Evolutionary conservation across 2,797 vertebrate genomes (phyloP), one percentile per base, ranked within the genome.

Genomic region (Notoglanidium macrostoma): DNA sequence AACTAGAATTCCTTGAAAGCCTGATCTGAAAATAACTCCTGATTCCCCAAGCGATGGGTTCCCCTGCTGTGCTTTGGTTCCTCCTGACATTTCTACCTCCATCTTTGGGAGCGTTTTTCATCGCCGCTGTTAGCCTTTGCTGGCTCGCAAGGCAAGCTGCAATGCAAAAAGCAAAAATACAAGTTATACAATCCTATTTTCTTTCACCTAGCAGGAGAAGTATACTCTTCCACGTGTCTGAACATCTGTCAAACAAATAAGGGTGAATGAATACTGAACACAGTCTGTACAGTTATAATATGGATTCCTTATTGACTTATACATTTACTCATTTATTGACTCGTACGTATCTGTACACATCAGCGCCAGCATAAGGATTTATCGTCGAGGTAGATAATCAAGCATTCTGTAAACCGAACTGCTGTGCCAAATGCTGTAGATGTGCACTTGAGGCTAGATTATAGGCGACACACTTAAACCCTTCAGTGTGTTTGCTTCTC

Each of bases 371-470:
- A 21, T 29, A 80, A 59, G 32, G 78, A 80, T 61, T 61, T 46
- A 17, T 61, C 15, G 57, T 44, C 40, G 12, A 44, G 23, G 78
- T 23, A 80, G 35, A 44, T 46, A 67, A 67, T 83, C 55, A 80
- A 26, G 57, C 57, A n/a, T 12, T 80, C 35, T 46, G 35, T 59
- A 57, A 80, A 44, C 32, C 11, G 14, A 59, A 26, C 32, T 23
- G 0, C 35, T 6, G 17, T 19, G 46, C 61, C 46, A 76, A 61
- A 63, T 61, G 55, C 26, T 3, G 54, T 21, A 49, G 67, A 82
- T 35, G 74, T 46, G 35, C 59, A 81, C 70, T 82, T 76, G 55
- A 74, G 73, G 35, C 46, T 61, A 76, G 68, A 76, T 85, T 67
- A 85, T 21, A 73, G 70, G 63, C 51, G 11, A 44, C 57, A 85